Base-by-base conservation (phyloP, 2,113 vertebrate genomes). In the Picathartes gymnocephalus region DNA sequence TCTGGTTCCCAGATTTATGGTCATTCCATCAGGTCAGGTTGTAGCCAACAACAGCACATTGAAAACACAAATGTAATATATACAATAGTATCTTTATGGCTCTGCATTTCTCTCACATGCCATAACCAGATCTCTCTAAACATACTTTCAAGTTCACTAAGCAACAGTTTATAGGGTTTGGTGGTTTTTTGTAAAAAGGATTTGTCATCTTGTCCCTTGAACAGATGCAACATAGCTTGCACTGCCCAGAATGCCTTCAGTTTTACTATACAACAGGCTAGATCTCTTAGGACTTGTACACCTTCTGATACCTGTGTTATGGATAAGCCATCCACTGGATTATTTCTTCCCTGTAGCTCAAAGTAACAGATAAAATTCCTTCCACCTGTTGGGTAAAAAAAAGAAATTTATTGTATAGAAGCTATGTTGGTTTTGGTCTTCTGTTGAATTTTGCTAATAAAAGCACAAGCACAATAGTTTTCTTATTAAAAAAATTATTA, bases 351-450 rank as follows among this genome's bases (percentile, higher is more conserved):
- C 81, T 95, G 42, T 95, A 97, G 86, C 89, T 96, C 95, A 95
- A 96, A 94, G 76, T 87, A 88, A 69, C 95, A 94, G 93, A 93
- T 70, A 92, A 94, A 90, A 97, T 97, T 97, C 83, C 89, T 97
- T 72, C 91, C 88, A 96, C 92, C 71, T 97, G 45, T 85, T 77
- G 82, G 86, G 44, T 9, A 18, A 58, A 53, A 95, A 80, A 93
- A 76, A 66, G 56, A 20, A 28, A 39, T 39, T 35, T 35, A 18
- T 39, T 71, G 33, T n/a, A 16, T 39, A 53, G 47, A 81, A 92
- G 9, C 58, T 81, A 19, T 14, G 18, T 39, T 66, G n/a, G 12
- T 69, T 94, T 91, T 66, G 47, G 65, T 93, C 47, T 71, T 92
- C 21, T 42, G 24, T 71, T 73, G 16, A 47, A 86, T 90, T 94